Conservation (phyloP, 2,113 vertebrate species). For the Lonchura striata region DNA sequence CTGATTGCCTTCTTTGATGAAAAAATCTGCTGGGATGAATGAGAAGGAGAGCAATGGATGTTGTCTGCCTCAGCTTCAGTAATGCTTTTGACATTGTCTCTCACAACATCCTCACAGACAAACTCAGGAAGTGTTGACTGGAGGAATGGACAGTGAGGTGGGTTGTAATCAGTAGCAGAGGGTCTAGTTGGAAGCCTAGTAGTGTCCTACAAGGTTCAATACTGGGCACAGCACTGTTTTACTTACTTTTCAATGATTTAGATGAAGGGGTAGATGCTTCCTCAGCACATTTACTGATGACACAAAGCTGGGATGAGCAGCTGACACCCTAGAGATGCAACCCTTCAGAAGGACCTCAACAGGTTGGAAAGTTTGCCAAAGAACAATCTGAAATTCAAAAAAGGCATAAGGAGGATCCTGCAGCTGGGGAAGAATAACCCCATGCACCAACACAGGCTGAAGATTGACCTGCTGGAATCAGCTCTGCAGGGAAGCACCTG, state of each 20-base stretch:
- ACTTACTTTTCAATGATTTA: not conserved
- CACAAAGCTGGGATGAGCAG: not conserved
- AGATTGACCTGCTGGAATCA: rapidly evolving
- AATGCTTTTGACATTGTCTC: not conserved
- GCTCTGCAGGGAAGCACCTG: not conserved
- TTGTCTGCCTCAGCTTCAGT: not conserved
- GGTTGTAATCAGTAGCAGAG: not conserved
- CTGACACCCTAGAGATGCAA: not conserved
- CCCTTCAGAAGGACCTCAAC: not conserved
- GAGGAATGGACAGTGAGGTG: not conserved
- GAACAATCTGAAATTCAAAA: not conserved
- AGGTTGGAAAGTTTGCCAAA: not conserved
- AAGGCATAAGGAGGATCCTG: not conserved
- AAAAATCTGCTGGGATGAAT: not conserved
- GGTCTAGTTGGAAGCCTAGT: not conserved
- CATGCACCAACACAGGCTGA: not conserved
- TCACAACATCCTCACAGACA: not conserved
- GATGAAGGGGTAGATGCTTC: not conserved
- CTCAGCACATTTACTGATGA: not conserved
- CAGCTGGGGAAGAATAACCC: not conserved
- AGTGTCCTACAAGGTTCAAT: not conserved
- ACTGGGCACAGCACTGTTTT: not conserved
- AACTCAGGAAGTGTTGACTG: not conserved
- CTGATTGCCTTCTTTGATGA: not conserved
- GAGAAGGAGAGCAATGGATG: not conserved